Evolutionary conservation across 2,888 invertebrate genomes (phyloP), one percentile per base, ranked within the genome.

Genomic region (Synergus umbraculus): DNA sequence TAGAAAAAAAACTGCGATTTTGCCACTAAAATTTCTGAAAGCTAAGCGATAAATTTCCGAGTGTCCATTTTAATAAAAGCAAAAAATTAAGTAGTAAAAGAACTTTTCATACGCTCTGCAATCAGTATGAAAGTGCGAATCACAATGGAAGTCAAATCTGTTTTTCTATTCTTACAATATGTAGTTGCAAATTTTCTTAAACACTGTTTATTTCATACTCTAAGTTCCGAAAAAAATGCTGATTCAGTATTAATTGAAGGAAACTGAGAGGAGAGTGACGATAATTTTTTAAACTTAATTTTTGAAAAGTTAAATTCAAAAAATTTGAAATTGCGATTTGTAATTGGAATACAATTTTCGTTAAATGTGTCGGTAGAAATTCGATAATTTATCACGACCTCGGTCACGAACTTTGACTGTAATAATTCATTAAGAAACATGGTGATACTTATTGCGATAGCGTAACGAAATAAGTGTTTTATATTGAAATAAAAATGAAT

Each of bases 401-500:
- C 29, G 37, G 37, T 49, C 49, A 54, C 37, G 10, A 73, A 54
- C 73, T 37, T 54, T 73, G 29, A 69, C 22, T 69, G 49, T 54
- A 73, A 73, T 73, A 73, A 29, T 73, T 73, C 73, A 54, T 73
- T 73, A 73, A 73, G 73, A 54, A 73, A 73, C 37, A 37, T 54
- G 73, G 73, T 73, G 73, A 73, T 73, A 73, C 43, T 66, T 9
- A 66, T 66, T 44, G 43, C 44, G 66, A 66, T 54, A 73, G 73
- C 13, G 46, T 73, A 79, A 85, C 67, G 81, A 85, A 81, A 67
- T 84, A 85, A 84, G 82, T 85, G 85, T 85, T 86, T 86, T 85
- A 81, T 85, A 86, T 86, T 81, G 85, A 82, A 85, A 84, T 85
- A 81, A 84, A 85, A 84, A 78, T 81, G 43, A 81, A 81, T 81